Evolutionary conservation across 2,888 invertebrate genomes (phyloP).

Genomic region (Cynaeus angustus): DNA sequence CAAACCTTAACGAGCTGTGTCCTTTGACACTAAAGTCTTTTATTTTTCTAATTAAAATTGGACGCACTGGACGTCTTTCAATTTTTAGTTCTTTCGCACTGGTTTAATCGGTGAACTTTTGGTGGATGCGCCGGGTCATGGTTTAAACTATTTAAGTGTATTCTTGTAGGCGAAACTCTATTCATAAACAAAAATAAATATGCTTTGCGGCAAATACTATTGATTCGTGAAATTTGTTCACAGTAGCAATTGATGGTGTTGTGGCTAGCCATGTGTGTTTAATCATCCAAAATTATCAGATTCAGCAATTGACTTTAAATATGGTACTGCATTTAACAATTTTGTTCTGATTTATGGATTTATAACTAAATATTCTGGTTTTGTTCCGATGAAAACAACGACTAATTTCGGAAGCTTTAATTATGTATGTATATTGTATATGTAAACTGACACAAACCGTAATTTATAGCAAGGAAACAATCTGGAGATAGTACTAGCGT

Average conservation of each 20-base stretch:
- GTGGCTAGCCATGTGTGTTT: constrained; percentile 5
- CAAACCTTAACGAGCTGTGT: too few relatives aligned
- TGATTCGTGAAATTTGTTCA: background rate
- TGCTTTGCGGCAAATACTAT: too few relatives aligned
- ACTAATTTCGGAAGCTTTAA: constrained; percentile 34
- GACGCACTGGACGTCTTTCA: too few relatives aligned
- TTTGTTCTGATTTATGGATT: background rate
- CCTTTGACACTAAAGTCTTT: too few relatives aligned
- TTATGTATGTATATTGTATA: constrained; percentile 35
- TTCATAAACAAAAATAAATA: too few relatives aligned
- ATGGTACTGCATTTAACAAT: background rate
- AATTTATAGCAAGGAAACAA: constrained; percentile 47
- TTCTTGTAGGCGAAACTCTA: too few relatives aligned
- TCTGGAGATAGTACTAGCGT: constrained; percentile 38
- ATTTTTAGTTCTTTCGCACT: too few relatives aligned
- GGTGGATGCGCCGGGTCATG: too few relatives aligned
- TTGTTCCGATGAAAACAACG: constrained; percentile 19
- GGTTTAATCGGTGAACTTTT: too few relatives aligned
- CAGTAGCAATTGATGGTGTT: background rate
- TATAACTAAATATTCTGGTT: constrained; percentile 31
- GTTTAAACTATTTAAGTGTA: too few relatives aligned
- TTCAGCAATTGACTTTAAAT: background rate
- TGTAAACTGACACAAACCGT: constrained; percentile 31
- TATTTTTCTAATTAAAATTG: too few relatives aligned
- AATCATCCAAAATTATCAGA: constrained; percentile 5